Base-by-base conservation (phyloP, 2,797 vertebrate genomes). In the Merluccius polli region DNA sequence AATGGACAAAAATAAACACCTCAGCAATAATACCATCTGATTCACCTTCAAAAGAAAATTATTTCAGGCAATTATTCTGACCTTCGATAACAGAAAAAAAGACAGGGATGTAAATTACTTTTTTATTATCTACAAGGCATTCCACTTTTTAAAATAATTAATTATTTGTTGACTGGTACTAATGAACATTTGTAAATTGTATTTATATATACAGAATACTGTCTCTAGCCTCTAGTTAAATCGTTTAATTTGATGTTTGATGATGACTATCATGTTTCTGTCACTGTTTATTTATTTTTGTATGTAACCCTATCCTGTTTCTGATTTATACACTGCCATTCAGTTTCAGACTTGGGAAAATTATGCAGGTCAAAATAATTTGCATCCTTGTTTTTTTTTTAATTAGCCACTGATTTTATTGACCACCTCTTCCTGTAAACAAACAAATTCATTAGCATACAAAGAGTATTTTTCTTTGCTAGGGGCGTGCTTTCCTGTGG, bases 341-440 rank as follows among this genome's bases (percentile, higher is more conserved):
- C 48, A 7, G 18, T 52, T n/a, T n/a, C 41, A 4, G 48, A 52
- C 48, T 52, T 48, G 41, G 48, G 67, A 18, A 32, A 69, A 70
- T 32, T 33, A 16, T 33, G 31, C 70, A 71, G 32, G n/a, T 71
- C 70, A n/a, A 36, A 33, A 11, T 35, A 30, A 48, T 27, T 7
- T 59, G 68, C 63, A 21, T 73, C 35, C 2, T 32, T 30, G 13
- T 67, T 67, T 67, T 29, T 69, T 30, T 67, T 67, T 67, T 71
- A 71, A n/a, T 36, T 71, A 71, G 70, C 70, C n/a, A 10, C 70
- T 38, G 73, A 65, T 72, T 10, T 24, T 21, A 63, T 72, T 10
- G 32, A 69, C n/a, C 6, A 8, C 30, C 44, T 63, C 68, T 32
- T 18, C 30, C 71, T 44, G 4, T 30, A 21, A 73, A 71, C 73